Conservation (phyloP, 2,888 invertebrate species). For the Apotomis betuletana region DNA sequence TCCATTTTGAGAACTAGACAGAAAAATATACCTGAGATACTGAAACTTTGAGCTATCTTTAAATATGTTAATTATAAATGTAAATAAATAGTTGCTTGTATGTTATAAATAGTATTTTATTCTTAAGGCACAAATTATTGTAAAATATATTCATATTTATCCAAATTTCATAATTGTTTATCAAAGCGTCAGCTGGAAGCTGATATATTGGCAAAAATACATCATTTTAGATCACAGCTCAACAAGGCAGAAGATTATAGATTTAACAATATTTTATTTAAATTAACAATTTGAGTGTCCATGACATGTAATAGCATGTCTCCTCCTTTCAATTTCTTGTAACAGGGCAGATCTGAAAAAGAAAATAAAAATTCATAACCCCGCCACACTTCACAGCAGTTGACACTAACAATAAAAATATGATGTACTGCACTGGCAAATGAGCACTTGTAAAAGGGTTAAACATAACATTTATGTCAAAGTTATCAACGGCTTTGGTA, state of each 20-base stretch:
- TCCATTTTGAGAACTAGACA: no score
- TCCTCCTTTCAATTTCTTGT: constrained; percentile 88
- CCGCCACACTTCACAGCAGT: no score
- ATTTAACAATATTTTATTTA: constrained; percentile 22
- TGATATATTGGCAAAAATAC: constrained; percentile 44
- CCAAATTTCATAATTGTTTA: not conserved
- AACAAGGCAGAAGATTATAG: constrained; percentile 63
- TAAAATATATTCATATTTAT: constrained; percentile 12
- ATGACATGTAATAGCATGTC: constrained; percentile 72
- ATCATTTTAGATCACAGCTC: constrained; percentile 73
- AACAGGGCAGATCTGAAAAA: constrained; percentile 88
- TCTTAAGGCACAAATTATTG: constrained; percentile 30
- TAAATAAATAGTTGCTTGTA: constrained; percentile 31
- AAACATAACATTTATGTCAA: no score
- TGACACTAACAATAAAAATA: no score
- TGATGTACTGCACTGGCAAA: no score
- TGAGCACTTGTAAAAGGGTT: no score
- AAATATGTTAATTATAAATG: not conserved
- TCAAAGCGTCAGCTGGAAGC: constrained; percentile 10
- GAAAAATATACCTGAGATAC: no score
- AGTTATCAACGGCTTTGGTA: no score
- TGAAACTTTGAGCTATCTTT: no score
- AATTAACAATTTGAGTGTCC: constrained; percentile 72
- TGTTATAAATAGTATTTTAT: constrained; percentile 33
- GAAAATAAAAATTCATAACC: constrained; percentile 19